These are phyloP conservation scores for Melinaea menophilus DNA, from an alignment of 2,888 invertebrate species.

Conservation along the genomic window DNA sequence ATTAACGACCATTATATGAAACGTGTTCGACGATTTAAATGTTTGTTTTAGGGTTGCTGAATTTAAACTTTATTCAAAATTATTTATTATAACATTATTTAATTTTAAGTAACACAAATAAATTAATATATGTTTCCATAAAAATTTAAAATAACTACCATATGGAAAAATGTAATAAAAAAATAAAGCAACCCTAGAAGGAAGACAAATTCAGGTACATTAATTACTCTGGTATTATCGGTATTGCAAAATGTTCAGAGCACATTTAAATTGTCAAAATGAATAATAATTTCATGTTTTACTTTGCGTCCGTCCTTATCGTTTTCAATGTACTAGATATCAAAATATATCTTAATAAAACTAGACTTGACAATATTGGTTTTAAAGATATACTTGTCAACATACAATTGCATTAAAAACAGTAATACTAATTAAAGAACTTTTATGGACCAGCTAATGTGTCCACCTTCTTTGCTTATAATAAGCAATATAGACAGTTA, in stretches of 20 bases:
- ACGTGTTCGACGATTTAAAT: not conserved
- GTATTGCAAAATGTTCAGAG: constrained; percentile 1
- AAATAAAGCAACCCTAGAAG: not conserved
- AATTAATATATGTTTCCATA: not conserved
- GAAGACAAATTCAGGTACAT: not conserved
- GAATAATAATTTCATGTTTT: not conserved
- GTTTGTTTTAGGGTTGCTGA: not conserved
- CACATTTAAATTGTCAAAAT: constrained; percentile 1
- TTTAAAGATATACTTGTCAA: no score
- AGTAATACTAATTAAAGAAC: no score
- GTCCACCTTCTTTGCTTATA: no score
- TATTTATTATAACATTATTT: not conserved
- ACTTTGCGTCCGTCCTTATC: no score
- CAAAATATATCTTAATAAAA: not conserved
- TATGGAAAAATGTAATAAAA: not conserved
- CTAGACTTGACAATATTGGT: no score
- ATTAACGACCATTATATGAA: constrained; percentile 2
- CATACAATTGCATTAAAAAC: no score
- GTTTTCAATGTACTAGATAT: not conserved
- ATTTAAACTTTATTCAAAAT: not conserved
- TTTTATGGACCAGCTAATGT: no score
- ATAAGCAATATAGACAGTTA: no score
- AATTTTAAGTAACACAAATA: not conserved
- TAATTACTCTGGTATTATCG: constrained; percentile 2
- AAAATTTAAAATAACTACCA: not conserved